Evolutionary conservation across 2,888 invertebrate species (phyloP), one percentile per base, ranked within the genome.

Genomic region (Sphinx pinastri): DNA sequence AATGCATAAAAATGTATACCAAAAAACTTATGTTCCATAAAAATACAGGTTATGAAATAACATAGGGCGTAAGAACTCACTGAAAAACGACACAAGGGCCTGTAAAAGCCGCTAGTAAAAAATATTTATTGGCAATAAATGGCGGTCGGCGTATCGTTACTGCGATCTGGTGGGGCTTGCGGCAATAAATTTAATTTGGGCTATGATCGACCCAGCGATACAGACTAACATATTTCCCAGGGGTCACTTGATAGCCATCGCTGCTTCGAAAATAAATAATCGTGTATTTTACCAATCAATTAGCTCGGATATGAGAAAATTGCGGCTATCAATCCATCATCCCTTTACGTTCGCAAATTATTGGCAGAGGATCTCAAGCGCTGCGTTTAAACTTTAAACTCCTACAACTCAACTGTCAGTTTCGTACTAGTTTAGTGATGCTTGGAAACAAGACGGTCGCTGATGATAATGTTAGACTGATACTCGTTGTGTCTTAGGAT

Each of bases 121-220:
- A 86, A 88, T 89, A 89, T 90, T 90, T 90, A 90, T 89, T 83
- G 88, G 80, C 87, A 84, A 89, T 90, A 89, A 89, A 88, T 87
- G 84, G 83, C 77, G 84, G 83, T 80, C 79, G 80, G 73, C 83
- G 80, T 84, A 88, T 88, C 88, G 88, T 85, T 84, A 85, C 84
- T 78, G 81, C 81, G 85, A 87, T 88, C 86, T 85, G 83, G 81
- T 78, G 79, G 77, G 84, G 82, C 82, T 82, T 83, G 84, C 71
- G 83, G 87, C 82, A 85, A 81, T 90, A 90, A 90, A 90, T 90
- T 89, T 87, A 89, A 90, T 88, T 90, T 88, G 87, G 85, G 80
- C 86, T 84, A 82, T 85, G 84, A 84, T 83, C 81, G 83, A 79
- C 74, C 79, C 70, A 55, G 71, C 78, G 77, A 78, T 81, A 82